Evolutionary conservation across 2,888 invertebrate genomes (phyloP).

Genomic region (Andrena camellia): DNA sequence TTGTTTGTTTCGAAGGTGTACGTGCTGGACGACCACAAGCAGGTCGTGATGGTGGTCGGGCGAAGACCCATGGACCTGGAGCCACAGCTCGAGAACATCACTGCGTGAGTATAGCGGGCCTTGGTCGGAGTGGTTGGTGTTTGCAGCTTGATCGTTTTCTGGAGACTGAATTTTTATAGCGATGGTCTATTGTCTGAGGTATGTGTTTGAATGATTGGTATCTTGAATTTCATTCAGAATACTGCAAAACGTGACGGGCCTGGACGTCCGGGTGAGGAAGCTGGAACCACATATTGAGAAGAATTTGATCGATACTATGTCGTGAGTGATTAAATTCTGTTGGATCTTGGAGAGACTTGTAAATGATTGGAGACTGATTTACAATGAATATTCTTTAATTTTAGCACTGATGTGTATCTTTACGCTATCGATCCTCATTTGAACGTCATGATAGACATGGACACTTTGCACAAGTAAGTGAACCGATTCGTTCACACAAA

Average conservation of each 20-base stretch:
- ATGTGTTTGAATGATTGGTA: neutral
- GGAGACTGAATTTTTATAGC: neutral
- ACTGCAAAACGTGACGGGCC: slow-evolving; percentile 91
- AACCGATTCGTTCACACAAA: neutral
- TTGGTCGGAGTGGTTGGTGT: neutral
- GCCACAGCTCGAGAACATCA: slow-evolving; percentile 89
- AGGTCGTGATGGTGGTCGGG: slow-evolving; percentile 92
- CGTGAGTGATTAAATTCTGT: slow-evolving; percentile 86
- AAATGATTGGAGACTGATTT: neutral
- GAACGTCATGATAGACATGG: slow-evolving; percentile 93
- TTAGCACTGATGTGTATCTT: slow-evolving; percentile 93
- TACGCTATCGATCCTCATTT: slow-evolving; percentile 94
- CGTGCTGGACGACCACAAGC: slow-evolving; percentile 92
- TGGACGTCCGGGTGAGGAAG: slow-evolving; percentile 92
- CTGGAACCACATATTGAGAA: slow-evolving; percentile 91
- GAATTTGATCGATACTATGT: slow-evolving; percentile 88
- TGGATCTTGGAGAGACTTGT: neutral
- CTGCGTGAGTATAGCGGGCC: slow-evolving; percentile 85
- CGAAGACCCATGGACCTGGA: slow-evolving; percentile 92
- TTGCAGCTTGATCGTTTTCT: neutral
- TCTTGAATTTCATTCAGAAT: slow-evolving; percentile 83
- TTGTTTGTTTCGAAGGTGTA: slow-evolving; percentile 88
- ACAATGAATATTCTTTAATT: neutral
- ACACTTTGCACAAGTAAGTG: slow-evolving; percentile 90
- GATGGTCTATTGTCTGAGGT: neutral